Evolutionary conservation across 2,797 vertebrate species (phyloP).

Genomic region (Acanthiza pusilla): DNA sequence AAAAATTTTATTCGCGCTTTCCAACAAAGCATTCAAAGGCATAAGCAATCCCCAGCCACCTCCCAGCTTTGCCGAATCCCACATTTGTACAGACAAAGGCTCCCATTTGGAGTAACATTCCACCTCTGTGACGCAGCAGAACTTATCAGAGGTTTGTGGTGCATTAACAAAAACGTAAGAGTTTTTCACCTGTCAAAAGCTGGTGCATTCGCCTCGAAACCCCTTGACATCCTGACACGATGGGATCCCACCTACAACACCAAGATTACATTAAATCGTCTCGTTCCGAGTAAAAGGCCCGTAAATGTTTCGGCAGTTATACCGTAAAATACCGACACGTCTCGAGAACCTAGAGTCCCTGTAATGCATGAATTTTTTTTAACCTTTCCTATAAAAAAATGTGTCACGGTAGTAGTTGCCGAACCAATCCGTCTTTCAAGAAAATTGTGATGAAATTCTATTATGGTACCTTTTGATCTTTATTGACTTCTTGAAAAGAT

Average conservation of each 20-base stretch:
- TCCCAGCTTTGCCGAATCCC: neutral
- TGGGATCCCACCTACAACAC: constrained; percentile 91
- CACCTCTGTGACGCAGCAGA: neutral
- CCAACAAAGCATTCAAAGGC: neutral
- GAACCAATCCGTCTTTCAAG: neutral
- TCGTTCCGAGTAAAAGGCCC: neutral
- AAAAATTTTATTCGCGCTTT: neutral
- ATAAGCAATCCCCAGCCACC: neutral
- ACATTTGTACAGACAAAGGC: neutral
- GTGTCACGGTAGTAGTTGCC: neutral
- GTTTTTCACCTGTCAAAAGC: constrained; percentile 92
- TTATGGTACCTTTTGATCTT: neutral
- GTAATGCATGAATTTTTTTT: neutral
- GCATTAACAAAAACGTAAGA: neutral
- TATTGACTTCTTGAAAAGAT: neutral
- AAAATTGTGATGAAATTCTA: neutral
- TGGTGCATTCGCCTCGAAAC: constrained; percentile 96
- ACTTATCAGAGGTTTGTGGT: neutral
- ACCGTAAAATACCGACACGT: neutral
- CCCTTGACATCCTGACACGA: constrained; percentile 96
- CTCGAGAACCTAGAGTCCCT: neutral
- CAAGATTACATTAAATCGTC: neutral
- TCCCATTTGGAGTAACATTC: neutral
- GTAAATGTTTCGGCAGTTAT: neutral
- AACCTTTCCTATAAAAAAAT: neutral